phyloP scores from a whole-genome alignment of 1,140 invertebrate species.

The Octopus sinensis region DNA sequence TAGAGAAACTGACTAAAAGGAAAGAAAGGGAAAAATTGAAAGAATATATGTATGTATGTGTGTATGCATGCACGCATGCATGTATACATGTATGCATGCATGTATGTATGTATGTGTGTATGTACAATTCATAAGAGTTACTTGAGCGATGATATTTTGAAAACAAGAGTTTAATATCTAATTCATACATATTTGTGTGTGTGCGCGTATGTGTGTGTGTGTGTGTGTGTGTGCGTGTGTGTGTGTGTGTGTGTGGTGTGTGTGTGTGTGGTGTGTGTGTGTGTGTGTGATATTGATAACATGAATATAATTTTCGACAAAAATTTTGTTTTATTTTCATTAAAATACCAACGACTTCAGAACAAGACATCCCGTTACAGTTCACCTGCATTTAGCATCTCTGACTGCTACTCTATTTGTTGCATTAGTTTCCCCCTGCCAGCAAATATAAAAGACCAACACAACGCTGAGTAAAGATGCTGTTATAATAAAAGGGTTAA shows the following conservation, averaged over 20 bases:
- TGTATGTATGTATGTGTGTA: neutral
- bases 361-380: no score
- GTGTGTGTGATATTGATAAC: neutral
- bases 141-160: neutral
- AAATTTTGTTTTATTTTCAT: no score
- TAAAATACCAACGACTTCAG: no score
- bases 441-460: no score
- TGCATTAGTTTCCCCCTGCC: no score
- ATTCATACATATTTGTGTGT: neutral
- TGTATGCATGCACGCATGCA: neutral
- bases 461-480: no score
- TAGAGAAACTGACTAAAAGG: no score
- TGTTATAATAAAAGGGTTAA: no score
- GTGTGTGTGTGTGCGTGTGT: neutral
- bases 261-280: neutral
- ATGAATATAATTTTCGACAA: neutral
- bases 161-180: neutral
- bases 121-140: neutral
- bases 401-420: no score
- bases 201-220: neutral
- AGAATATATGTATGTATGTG: neutral
- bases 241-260: constrained; percentile 1
- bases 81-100: neutral
- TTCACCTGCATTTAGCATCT: no score
- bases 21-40: neutral